Conservation (phyloP, 2,113 vertebrate species). For the Trematomus loennbergii region DNA sequence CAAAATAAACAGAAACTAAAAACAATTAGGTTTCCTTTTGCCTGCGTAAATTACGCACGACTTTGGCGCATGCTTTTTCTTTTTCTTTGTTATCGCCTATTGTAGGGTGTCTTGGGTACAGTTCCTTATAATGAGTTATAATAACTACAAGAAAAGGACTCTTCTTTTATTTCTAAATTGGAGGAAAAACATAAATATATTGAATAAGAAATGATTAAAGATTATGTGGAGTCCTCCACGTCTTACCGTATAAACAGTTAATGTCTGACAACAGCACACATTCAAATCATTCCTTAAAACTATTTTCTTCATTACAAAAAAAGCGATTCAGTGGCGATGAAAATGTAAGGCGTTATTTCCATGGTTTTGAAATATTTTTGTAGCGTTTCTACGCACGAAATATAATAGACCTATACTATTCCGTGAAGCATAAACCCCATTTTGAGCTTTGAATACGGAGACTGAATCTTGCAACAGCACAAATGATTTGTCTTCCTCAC, state of each 20-base stretch:
- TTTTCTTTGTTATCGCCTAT: background rate
- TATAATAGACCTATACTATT: background rate
- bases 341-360: background rate
- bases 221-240: background rate
- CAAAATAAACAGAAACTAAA: background rate
- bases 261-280: background rate
- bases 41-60: conserved; percentile 66
- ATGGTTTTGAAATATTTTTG: background rate
- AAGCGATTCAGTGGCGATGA: background rate
- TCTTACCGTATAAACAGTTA: too few species aligned
- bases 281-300: background rate
- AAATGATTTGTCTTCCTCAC: background rate
- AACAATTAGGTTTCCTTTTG: background rate
- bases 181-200: background rate
- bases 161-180: background rate
- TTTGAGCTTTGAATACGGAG: background rate
- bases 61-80: background rate
- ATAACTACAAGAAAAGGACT: background rate
- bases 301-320: background rate
- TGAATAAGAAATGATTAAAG: background rate
- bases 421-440: background rate
- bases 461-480: background rate
- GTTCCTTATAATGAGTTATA: background rate
- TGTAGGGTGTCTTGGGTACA: background rate
- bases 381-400: conserved; percentile 13